Evolutionary conservation across 2,888 invertebrate genomes (phyloP).

Genomic region (Kryphioiulus occultus): DNA sequence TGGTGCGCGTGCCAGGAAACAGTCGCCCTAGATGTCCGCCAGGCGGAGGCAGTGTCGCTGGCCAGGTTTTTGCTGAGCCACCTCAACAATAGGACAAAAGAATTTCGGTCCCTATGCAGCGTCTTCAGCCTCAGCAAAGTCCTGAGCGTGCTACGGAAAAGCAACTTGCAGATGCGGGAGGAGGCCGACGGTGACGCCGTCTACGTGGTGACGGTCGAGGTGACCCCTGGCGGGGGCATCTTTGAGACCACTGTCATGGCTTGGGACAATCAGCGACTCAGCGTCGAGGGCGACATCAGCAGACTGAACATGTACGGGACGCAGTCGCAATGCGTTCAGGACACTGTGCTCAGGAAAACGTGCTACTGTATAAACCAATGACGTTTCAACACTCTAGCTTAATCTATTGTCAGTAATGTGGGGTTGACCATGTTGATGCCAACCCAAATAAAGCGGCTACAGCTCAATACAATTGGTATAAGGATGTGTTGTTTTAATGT

Average conservation of each 20-base stretch:
- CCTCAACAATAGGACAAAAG: conserved; percentile 71
- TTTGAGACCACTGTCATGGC: conserved; percentile 82
- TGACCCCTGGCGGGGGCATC: conserved; percentile 73
- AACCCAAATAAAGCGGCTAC: too few relatives aligned
- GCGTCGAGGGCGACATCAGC: conserved; percentile 71
- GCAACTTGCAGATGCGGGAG: not conserved
- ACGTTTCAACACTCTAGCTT: too few relatives aligned
- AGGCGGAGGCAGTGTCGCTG: not conserved
- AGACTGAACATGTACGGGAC: conserved; percentile 63
- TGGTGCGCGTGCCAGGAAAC: conserved; percentile 49
- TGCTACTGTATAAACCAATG: conserved; percentile 59
- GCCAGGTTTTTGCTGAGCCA: conserved; percentile 70
- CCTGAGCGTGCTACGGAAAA: conserved; percentile 67
- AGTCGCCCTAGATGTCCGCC: not conserved
- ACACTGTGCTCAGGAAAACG: conserved; percentile 59
- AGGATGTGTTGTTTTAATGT: too few relatives aligned
- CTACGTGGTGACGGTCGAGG: conserved; percentile 71
- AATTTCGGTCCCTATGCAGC: conserved; percentile 70
- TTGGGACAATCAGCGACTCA: conserved; percentile 60
- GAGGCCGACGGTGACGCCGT: conserved; percentile 62
- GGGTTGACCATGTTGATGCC: too few relatives aligned
- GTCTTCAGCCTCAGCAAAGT: conserved; percentile 71
- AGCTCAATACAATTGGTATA: too few relatives aligned
- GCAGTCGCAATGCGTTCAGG: conserved; percentile 62
- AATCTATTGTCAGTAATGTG: too few relatives aligned